Base-by-base conservation (phyloP, 2,888 invertebrate species). In the Boloria euphrosyne region DNA sequence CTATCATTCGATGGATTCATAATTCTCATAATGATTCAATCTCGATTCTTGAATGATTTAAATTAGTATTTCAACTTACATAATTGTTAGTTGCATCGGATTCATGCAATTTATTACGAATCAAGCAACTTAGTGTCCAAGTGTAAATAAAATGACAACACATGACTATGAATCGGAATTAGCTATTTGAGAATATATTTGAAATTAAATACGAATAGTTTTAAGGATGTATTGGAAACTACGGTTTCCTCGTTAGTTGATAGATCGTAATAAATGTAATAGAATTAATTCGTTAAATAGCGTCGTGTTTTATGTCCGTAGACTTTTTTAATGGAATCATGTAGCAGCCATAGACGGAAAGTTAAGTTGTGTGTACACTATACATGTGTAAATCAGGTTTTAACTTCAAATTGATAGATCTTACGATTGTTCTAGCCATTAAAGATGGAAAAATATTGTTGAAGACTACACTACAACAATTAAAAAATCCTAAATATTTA, bases 221-320 rank as follows among this genome's bases (percentile, higher is more conserved):
- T 6, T 38, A 49, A 31, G 14, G 3, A 59, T 59, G 59, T 59
- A 49, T 59, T 59, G 13, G 58, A 58, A 49, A 49, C 59, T 31
- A 27, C 47, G 59, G 31, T 59, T 59, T 59, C 59, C n/a, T 38
- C 13, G 47, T 59, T 59, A 59, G 59, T 27, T 17, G 49, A 31
- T 59, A 59, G 47, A 14, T 17, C 31, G 5, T 66, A 38, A 31
- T 31, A 17, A 63, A 58, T 68, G 63, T 22, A 31, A 66, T 68
- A 60, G 66, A n/a, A 27, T 22, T 68, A 62, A 58, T 58, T 13
- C 46, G 50, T 50, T 58, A 52, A 38, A 60, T 53, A 62, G 50
- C 54, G 54, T 55, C 43, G 61, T 61, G 44, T 63, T 63, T 50
- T 55, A 55, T 51, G 59, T 44, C 27, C 44, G 18, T 43, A 44